A percentile compares a stretch with the other conserved stretches of the same genome.
phyloP scores from a whole-genome alignment of 2,888 invertebrate genomes.

The Eristalis intricaria region DNA sequence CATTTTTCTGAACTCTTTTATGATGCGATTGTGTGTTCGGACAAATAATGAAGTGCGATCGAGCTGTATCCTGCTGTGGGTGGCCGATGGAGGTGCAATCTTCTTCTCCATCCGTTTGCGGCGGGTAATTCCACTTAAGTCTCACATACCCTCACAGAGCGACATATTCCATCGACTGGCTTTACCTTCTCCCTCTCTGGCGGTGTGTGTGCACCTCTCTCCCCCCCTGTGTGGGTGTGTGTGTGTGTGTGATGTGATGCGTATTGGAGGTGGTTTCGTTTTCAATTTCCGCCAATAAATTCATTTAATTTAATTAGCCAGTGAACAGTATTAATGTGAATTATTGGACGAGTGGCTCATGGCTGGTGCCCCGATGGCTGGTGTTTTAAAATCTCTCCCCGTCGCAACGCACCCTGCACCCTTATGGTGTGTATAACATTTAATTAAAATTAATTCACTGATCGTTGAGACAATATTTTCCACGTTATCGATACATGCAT shows the following conservation, averaged over 20 bases:
- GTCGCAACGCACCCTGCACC: background rate
- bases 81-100: background rate
- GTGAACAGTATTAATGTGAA: constrained; percentile 66
- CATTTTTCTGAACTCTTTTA: constrained; percentile 37
- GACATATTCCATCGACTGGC: background rate
- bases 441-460: constrained; percentile 58
- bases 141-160: constrained; percentile 1
- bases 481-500: background rate
- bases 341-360: constrained; percentile 57
- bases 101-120: background rate
- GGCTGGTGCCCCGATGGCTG: background rate
- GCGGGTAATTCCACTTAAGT: constrained; percentile 12
- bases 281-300: constrained; percentile 72
- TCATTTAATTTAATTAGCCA: constrained; percentile 72
- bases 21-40: constrained; percentile 29
- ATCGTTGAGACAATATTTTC: constrained; percentile 34
- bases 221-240: background rate
- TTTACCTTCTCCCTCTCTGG: no score
- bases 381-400: constrained; percentile 4
- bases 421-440: constrained; percentile 34
- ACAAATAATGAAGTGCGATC: constrained; percentile 51
- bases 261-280: constrained; percentile 56
- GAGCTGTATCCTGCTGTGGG: constrained; percentile 25
- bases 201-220: no score
- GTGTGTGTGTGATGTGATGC: background rate